Evolutionary conservation across 2,888 invertebrate genomes (phyloP).

Genomic region (Alviniconcha strummeri): DNA sequence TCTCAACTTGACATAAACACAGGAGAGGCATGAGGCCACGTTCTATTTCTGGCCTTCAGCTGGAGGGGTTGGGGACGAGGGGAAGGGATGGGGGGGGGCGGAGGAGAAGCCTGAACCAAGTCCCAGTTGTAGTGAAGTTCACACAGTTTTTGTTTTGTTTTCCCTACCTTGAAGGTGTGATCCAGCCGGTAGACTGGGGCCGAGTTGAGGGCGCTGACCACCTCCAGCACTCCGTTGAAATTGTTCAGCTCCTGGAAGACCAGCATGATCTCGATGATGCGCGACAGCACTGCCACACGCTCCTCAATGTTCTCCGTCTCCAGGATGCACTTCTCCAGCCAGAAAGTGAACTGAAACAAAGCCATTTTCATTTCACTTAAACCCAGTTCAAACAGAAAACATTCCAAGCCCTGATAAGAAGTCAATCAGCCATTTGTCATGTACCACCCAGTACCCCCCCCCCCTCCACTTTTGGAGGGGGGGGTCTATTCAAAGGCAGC

Average conservation of each 20-base stretch:
- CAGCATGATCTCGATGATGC: constrained; percentile 95
- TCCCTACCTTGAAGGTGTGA: constrained; percentile 78
- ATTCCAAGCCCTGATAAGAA: neutral
- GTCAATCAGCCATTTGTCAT: too few species aligned
- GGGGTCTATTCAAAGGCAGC: too few species aligned
- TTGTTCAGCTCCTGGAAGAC: constrained; percentile 97
- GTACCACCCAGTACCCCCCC: too few species aligned
- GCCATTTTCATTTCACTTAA: neutral
- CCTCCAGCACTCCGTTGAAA: constrained; percentile 97
- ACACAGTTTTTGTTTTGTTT: too few species aligned
- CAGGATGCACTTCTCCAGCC: constrained; percentile 97
- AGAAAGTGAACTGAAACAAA: constrained; percentile 86
- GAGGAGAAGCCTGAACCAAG: too few species aligned
- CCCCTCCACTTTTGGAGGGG: too few species aligned
- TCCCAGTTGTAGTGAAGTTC: too few species aligned
- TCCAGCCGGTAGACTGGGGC: constrained; percentile 92
- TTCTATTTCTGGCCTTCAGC: too few species aligned
- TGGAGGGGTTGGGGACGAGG: too few species aligned
- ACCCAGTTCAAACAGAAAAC: neutral
- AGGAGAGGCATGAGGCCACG: too few species aligned
- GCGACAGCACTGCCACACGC: constrained; percentile 89
- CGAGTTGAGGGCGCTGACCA: constrained; percentile 92
- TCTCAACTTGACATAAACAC: too few species aligned
- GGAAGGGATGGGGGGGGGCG: too few species aligned
- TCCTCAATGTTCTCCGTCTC: constrained; percentile 97